A percentile compares a stretch with the other conserved stretches of the same genome.
Conservation (phyloP, 2,797 vertebrate genomes). For the Myoxocephalus aenaeus region DNA sequence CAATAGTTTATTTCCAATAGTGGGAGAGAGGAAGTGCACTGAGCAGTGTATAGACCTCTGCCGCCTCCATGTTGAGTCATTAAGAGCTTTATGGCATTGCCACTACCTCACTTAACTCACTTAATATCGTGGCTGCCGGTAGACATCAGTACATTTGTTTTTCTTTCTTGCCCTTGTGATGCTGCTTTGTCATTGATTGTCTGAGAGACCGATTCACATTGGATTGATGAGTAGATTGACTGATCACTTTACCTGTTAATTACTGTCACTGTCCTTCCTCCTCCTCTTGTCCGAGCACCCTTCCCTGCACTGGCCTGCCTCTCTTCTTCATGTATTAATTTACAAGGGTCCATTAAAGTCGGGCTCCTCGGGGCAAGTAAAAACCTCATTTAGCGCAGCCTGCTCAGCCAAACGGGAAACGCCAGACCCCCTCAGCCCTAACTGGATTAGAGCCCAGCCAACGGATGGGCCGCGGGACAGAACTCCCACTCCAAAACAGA, state of each 20-base stretch:
- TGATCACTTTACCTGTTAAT: constrained; percentile 72
- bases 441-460: constrained; percentile 85
- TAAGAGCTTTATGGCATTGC: constrained; percentile 30
- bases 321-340: constrained; percentile 73
- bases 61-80: constrained; percentile 47
- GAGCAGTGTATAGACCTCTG: constrained; percentile 40
- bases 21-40: constrained; percentile 63
- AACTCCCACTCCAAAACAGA: constrained; percentile 71
- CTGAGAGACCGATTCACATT: constrained; percentile 33
- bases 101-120: constrained; percentile 30
- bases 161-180: constrained; percentile 17
- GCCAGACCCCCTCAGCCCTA: constrained; percentile 81
- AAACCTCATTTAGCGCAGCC: constrained; percentile 85
- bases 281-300: constrained; percentile 29
- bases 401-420: constrained; percentile 84
- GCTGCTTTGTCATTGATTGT: constrained; percentile 20
- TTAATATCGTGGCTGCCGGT: constrained; percentile 12
- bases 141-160: constrained; percentile 28
- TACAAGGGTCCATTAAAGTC: constrained; percentile 84
- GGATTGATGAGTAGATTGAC: constrained; percentile 46
- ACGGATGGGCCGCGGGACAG: constrained; percentile 85
- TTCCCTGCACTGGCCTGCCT: constrained; percentile 50
- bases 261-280: constrained; percentile 59
- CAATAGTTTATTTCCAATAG: constrained; percentile 65
- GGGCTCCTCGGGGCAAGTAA: constrained; percentile 82